phyloP scores from a whole-genome alignment of 2,797 vertebrate genomes.

The Ceryle rudis region DNA sequence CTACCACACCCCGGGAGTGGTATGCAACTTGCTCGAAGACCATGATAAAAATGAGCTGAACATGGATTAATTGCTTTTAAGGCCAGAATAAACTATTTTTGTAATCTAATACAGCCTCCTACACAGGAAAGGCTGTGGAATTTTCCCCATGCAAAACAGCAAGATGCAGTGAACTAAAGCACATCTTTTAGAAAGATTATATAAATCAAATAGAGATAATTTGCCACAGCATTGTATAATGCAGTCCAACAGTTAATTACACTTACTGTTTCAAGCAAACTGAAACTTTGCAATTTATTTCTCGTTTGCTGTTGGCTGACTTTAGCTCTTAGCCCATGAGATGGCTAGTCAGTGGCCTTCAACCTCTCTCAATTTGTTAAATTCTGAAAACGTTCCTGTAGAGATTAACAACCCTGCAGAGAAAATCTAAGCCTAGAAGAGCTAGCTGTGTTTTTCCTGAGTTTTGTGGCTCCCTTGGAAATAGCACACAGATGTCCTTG shows the following conservation, averaged over 20 bases:
- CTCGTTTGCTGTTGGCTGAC: not conserved
- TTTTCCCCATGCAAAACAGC: not conserved
- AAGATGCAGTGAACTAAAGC: not conserved
- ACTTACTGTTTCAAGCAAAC: not conserved
- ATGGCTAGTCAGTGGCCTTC: not conserved
- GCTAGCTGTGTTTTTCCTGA: not conserved
- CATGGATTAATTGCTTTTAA: not conserved
- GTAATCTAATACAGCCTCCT: not conserved
- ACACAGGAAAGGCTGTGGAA: not conserved
- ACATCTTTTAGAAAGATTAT: not conserved
- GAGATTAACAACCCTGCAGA: not conserved
- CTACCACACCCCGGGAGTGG: not conserved
- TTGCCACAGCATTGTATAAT: not conserved
- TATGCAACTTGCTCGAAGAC: not conserved
- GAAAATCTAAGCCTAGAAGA: not conserved
- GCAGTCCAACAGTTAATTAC: not conserved
- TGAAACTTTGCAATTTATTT: not conserved
- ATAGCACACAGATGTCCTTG: not conserved
- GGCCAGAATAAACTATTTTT: not conserved
- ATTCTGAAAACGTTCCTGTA: not conserved
- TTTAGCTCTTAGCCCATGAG: not conserved
- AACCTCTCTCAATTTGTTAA: not conserved
- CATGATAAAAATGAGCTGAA: conserved; percentile 34
- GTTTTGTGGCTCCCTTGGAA: not conserved
- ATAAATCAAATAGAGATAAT: not conserved